phyloP scores from a whole-genome alignment of 2,113 vertebrate genomes.

The Leptosomus discolor region DNA sequence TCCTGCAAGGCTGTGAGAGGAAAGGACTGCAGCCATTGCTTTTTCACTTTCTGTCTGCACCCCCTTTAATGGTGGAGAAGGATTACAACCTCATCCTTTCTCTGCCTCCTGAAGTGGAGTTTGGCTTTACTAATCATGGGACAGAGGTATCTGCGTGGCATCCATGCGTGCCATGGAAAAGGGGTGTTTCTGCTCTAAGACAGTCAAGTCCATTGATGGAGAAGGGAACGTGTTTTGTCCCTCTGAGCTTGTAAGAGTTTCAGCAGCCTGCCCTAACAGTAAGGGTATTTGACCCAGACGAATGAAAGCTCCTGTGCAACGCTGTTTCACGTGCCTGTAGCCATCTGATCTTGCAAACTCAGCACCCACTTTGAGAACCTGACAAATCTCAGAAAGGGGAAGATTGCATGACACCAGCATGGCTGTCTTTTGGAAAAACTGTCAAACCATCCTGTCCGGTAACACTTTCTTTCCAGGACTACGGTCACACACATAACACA shows the following conservation, averaged over 20 bases:
- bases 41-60: neutral
- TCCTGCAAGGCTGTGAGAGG: neutral
- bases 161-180: fast-evolving
- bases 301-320: neutral
- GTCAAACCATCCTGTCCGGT: neutral
- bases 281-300: neutral
- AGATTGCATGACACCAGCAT: neutral
- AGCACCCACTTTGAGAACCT: neutral
- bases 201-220: neutral
- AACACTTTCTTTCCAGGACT: neutral
- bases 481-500: neutral
- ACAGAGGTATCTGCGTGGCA: neutral
- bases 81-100: neutral
- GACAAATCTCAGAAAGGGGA: neutral
- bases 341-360: neutral
- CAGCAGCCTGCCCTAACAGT: neutral
- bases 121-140: neutral
- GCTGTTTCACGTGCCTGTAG: neutral
- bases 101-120: neutral
- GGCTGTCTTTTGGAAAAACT: neutral
- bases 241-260: neutral
- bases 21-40: neutral
- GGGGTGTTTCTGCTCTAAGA: neutral
- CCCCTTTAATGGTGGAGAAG: neutral
- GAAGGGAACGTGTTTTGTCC: neutral